phyloP scores from a whole-genome alignment of 2,888 invertebrate genomes.

The Drosophila fungiperda region DNA sequence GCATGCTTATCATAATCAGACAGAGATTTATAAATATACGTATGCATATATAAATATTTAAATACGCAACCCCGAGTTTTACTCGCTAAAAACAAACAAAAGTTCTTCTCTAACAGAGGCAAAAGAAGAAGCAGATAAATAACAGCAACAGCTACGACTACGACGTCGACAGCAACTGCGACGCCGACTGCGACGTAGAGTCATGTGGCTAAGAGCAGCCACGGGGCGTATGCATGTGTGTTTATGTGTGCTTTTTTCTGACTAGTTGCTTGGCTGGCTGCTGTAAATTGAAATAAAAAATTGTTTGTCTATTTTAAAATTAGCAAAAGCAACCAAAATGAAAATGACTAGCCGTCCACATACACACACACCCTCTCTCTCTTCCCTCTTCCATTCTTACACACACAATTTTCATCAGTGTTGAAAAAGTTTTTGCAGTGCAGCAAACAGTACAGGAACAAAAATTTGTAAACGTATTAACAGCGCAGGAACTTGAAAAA shows the following conservation, averaged over 20 bases:
- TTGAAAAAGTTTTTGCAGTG: constrained; percentile 54
- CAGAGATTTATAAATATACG: constrained; percentile 66
- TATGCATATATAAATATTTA: constrained; percentile 70
- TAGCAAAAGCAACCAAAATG: constrained; percentile 74
- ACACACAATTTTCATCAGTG: constrained; percentile 6
- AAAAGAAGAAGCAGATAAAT: constrained; percentile 6
- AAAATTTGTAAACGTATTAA: constrained; percentile 25
- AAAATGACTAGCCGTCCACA: constrained; percentile 65
- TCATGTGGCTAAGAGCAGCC: constrained; percentile 60
- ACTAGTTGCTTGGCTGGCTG: constrained; percentile 36
- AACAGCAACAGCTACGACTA: constrained; percentile 23
- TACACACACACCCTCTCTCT: constrained; percentile 3
- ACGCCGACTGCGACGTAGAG: constrained; percentile 33
- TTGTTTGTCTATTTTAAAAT: constrained; percentile 79
- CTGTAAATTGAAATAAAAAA: constrained; percentile 78
- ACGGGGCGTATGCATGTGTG: constrained; percentile 7
- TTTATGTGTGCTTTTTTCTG: constrained; percentile 22
- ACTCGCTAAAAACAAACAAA: constrained; percentile 66
- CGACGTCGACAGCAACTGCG: constrained; percentile 11
- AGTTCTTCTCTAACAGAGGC: constrained; percentile 23
- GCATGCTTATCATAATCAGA: constrained; percentile 73
- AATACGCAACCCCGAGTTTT: constrained; percentile 71
- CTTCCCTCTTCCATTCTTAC: background rate
- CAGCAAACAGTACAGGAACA: constrained; percentile 7
- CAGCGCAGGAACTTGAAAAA: constrained; percentile 59